Percentiles rank a stretch among this genome's conserved stretches.
Conservation (phyloP, 2,888 invertebrate species). For the Leucania comma region DNA sequence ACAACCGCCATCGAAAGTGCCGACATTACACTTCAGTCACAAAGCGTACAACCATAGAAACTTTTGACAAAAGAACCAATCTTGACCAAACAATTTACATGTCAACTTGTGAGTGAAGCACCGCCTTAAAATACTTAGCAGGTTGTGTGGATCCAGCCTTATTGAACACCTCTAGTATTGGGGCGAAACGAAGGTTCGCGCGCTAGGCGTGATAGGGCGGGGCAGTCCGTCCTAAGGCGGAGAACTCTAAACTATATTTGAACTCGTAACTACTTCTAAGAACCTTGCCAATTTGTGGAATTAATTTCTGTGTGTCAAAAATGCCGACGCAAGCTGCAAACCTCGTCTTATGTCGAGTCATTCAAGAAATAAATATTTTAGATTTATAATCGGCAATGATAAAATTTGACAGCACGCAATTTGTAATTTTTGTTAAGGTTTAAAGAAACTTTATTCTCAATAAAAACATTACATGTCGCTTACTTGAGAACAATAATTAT, state of each 20-base stretch:
- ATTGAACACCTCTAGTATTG: constrained; percentile 50
- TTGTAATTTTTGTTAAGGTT: constrained; percentile 41
- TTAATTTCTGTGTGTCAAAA: constrained; percentile 74
- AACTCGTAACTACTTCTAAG: constrained; percentile 74
- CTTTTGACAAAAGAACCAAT: constrained; percentile 70
- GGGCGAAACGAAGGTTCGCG: constrained; percentile 34
- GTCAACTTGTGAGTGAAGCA: constrained; percentile 64
- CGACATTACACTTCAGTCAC: constrained; percentile 55
- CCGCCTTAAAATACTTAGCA: constrained; percentile 52
- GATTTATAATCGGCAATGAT: constrained; percentile 44
- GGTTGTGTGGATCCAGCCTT: constrained; percentile 51
- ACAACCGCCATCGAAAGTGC: constrained; percentile 36
- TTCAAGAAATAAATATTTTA: constrained; percentile 52
- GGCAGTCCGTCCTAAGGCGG: constrained; percentile 79
- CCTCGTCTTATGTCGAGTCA: constrained; percentile 61
- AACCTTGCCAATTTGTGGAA: constrained; percentile 81
- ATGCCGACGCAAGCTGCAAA: constrained; percentile 73
- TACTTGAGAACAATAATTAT: too few relatives aligned
- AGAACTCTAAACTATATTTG: constrained; percentile 70
- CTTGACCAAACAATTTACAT: constrained; percentile 82
- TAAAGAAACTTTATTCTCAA: too few relatives aligned
- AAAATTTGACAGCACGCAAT: constrained; percentile 47
- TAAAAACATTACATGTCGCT: too few relatives aligned
- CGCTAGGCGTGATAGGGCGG: constrained; percentile 85
- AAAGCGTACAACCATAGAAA: constrained; percentile 54